Evolutionary conservation across 2,113 vertebrate species (phyloP).

Genomic region (Phyllopteryx taeniolatus): DNA sequence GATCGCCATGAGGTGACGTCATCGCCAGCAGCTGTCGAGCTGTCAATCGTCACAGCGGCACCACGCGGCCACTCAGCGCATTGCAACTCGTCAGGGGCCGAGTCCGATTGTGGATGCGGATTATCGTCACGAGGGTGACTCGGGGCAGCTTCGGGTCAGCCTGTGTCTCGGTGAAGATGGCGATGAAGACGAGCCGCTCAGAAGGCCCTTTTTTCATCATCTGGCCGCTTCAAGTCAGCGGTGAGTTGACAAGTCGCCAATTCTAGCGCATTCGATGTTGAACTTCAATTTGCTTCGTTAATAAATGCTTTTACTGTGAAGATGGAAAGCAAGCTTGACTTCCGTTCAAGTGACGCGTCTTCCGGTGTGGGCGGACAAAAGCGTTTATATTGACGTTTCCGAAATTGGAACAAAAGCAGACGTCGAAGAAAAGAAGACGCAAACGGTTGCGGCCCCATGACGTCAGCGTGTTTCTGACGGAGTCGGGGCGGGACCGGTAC

Average conservation of each 20-base stretch:
- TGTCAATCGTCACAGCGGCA: neutral
- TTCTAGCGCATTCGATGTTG: too few species aligned
- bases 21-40: neutral
- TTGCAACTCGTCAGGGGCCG: neutral
- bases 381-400: neutral
- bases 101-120: too few species aligned
- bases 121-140: too few species aligned
- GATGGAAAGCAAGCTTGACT: neutral
- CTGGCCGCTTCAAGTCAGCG: too few species aligned
- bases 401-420: too few species aligned
- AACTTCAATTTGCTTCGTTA: neutral
- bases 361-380: neutral
- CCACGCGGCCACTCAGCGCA: neutral
- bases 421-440: too few species aligned
- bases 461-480: constrained; percentile 18
- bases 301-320: neutral
- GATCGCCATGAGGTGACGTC: too few species aligned
- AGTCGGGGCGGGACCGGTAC: constrained; percentile 44
- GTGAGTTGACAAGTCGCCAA: too few species aligned
- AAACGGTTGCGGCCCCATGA: neutral
- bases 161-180: too few species aligned
- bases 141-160: too few species aligned
- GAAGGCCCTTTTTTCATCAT: too few species aligned
- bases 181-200: too few species aligned
- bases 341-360: neutral